phyloP scores from a whole-genome alignment of 1,140 invertebrate species.

The Dolichoris vasculosae region DNA sequence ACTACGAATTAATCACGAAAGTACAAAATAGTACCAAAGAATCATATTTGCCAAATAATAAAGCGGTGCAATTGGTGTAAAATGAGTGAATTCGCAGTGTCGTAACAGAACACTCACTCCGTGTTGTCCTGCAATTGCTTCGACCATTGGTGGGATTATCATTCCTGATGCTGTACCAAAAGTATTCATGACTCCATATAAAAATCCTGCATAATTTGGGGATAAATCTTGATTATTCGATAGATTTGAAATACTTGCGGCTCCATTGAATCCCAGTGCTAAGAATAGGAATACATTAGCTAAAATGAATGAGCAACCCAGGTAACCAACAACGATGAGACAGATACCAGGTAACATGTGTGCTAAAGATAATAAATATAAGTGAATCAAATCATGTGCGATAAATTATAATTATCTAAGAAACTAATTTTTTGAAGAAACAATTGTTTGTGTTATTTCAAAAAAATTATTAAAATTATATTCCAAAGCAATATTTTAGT shows the following conservation, averaged over 20 bases:
- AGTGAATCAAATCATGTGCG: background rate
- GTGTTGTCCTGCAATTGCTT: conserved; percentile 62
- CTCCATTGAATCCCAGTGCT: conserved; percentile 87
- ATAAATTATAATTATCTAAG: background rate
- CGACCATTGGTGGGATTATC: conserved; percentile 76
- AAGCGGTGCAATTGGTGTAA: background rate
- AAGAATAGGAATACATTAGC: conserved; percentile 81
- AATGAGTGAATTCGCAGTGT: background rate
- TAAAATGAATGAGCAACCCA: conserved; percentile 78
- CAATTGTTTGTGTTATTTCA: too few species aligned
- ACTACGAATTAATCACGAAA: conserved; percentile 58
- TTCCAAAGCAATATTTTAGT: background rate
- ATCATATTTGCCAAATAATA: conserved; percentile 36
- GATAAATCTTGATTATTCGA: conserved; percentile 89
- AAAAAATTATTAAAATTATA: too few species aligned
- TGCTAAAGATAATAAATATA: conserved; percentile 71
- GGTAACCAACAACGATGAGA: conserved; percentile 79
- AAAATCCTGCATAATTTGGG: conserved; percentile 84
- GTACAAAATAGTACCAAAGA: conserved; percentile 54
- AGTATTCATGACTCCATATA: conserved; percentile 84
- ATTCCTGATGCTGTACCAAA: conserved; percentile 80
- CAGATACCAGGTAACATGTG: conserved; percentile 82
- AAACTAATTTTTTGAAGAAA: too few species aligned
- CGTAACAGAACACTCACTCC: conserved; percentile 57
- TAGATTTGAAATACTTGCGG: conserved; percentile 85